Evolutionary conservation across 2,888 invertebrate species (phyloP).

Genomic region (Sesia bembeciformis): DNA sequence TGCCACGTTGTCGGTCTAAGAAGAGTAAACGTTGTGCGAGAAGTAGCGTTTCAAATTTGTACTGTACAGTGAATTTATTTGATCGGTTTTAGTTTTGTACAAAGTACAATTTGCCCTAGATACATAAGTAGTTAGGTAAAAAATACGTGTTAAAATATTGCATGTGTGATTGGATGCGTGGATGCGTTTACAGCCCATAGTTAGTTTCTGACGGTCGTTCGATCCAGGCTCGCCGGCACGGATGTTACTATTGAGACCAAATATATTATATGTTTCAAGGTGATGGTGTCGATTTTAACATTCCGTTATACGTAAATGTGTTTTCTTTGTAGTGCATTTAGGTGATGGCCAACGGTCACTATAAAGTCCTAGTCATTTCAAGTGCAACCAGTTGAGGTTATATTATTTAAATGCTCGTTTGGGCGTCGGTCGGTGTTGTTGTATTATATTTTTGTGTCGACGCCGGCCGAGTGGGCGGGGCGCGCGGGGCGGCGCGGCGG

Average conservation of each 20-base stretch:
- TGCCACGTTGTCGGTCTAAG: conserved; percentile 53
- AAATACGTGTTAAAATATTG: conserved; percentile 54
- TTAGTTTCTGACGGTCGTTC: conserved; percentile 45
- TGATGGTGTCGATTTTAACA: conserved; percentile 73
- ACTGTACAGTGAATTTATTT: conserved; percentile 48
- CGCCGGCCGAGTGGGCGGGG: conserved; percentile 17
- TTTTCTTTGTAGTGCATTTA: conserved; percentile 56
- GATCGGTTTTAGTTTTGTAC: conserved; percentile 68
- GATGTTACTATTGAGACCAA: conserved; percentile 73
- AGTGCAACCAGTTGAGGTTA: conserved; percentile 71
- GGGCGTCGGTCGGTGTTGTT: conserved; percentile 28
- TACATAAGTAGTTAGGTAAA: conserved; percentile 73
- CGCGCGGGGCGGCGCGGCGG: background rate
- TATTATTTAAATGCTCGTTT: conserved; percentile 43
- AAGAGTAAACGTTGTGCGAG: conserved; percentile 26
- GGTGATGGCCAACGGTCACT: conserved; percentile 57
- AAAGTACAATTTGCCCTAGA: conserved; percentile 73
- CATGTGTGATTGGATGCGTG: conserved; percentile 57
- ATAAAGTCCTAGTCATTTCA: conserved; percentile 72
- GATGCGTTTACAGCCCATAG: conserved; percentile 46
- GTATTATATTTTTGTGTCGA: conserved; percentile 56
- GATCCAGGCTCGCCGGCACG: conserved; percentile 42
- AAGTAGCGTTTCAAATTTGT: conserved; percentile 44
- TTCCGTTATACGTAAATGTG: conserved; percentile 49
- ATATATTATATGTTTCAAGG: conserved; percentile 69